phyloP scores from a whole-genome alignment of 2,113 vertebrate species.

The Ploceus nigricollis region DNA sequence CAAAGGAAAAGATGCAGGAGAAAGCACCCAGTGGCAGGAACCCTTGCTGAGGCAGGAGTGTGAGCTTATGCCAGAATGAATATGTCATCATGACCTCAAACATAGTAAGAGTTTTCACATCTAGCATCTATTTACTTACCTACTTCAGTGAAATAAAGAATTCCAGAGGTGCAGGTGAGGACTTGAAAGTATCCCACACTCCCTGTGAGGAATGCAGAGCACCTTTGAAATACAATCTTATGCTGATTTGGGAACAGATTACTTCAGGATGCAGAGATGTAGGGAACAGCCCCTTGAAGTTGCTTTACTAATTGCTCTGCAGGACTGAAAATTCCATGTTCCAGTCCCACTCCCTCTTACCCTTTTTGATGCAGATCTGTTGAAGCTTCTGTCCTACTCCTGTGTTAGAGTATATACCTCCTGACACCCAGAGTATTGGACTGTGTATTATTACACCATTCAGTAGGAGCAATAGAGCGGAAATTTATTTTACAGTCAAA shows the following conservation, averaged over 20 bases:
- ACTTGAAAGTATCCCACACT: conserved; percentile 10
- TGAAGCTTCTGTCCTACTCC: not conserved
- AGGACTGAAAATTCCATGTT: not conserved
- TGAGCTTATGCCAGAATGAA: not conserved
- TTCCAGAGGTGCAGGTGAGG: conserved; percentile 3
- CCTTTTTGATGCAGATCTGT: not conserved
- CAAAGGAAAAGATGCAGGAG: not conserved
- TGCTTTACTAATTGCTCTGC: not conserved
- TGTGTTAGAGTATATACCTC: not conserved
- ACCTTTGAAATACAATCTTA: conserved; percentile 9
- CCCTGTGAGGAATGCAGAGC: not conserved
- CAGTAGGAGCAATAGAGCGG: not conserved
- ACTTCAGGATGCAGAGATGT: not conserved
- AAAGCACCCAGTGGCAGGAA: not conserved
- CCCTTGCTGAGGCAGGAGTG: not conserved
- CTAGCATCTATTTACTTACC: not conserved
- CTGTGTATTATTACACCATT: not conserved
- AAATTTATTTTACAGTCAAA: not conserved
- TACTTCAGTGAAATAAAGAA: conserved; percentile 19
- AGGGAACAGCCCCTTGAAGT: not conserved
- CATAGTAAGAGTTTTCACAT: not conserved
- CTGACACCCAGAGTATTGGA: not conserved
- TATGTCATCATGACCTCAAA: not conserved
- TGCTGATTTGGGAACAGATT: not conserved
- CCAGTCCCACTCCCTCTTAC: not conserved